Conservation (phyloP, 2,797 vertebrate species). For the Lophotriccus pileatus region DNA sequence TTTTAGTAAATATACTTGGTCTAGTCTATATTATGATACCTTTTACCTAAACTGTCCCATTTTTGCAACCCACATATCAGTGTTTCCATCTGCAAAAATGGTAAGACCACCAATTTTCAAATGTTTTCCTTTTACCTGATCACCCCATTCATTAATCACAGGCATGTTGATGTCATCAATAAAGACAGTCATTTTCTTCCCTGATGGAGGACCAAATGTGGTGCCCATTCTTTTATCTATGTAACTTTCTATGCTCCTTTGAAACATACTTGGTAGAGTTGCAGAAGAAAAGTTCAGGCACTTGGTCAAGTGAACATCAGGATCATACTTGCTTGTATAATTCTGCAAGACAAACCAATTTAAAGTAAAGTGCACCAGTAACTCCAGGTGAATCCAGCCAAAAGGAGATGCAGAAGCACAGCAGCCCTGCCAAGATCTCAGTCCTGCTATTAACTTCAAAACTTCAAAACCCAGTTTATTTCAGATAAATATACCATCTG, state of each 20-base stretch:
- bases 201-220: constrained; percentile 82
- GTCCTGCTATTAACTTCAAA: not conserved
- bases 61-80: not conserved
- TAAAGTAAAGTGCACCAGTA: not conserved
- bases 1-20: not conserved
- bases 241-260: constrained; percentile 83
- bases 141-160: constrained; percentile 87
- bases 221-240: constrained; percentile 85
- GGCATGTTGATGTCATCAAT: constrained; percentile 91
- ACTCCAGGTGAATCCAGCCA: not conserved
- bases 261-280: constrained; percentile 81
- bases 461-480: not conserved
- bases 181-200: constrained; percentile 85
- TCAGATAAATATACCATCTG: not conserved
- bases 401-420: not conserved
- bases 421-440: not conserved
- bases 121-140: constrained; percentile 77
- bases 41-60: not conserved
- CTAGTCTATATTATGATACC: not conserved
- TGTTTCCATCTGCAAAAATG: not conserved
- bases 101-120: not conserved
- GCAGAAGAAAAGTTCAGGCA: constrained; percentile 85
- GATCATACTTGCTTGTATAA: constrained; percentile 79
- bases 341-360: constrained; percentile 69
- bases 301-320: constrained; percentile 80